Conservation (phyloP, 2,888 invertebrate genomes). For the Drosophila melanocephala region DNA sequence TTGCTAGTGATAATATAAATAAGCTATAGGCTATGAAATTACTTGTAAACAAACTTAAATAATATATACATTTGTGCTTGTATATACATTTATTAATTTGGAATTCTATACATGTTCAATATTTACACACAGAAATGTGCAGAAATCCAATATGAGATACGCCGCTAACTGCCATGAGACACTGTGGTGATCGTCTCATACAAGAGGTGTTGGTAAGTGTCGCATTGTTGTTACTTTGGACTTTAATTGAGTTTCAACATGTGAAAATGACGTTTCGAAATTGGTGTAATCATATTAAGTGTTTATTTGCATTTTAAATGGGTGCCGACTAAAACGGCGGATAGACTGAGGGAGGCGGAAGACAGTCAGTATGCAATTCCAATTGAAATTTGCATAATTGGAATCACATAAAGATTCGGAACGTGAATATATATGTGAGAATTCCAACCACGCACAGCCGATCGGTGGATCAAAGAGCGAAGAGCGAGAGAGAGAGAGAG, state of each 20-base stretch:
- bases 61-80: not conserved
- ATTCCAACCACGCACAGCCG: constrained; percentile 9
- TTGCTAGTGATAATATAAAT: not conserved
- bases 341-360: not conserved
- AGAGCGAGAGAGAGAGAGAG: constrained; percentile 3
- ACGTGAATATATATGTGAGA: constrained; percentile 28
- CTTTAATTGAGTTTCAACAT: constrained; percentile 63
- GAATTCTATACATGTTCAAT: not conserved
- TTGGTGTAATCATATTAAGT: constrained; percentile 61
- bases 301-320: constrained; percentile 52
- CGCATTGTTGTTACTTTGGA: constrained; percentile 67
- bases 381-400: constrained; percentile 56
- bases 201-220: constrained; percentile 47
- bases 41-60: not conserved
- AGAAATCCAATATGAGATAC: not conserved
- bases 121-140: not conserved
- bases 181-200: constrained; percentile 38
- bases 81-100: not conserved
- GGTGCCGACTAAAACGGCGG: not conserved
- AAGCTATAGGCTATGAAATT: not conserved
- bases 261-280: constrained; percentile 65
- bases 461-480: constrained; percentile 20
- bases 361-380: constrained; percentile 25
- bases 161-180: constrained; percentile 15
- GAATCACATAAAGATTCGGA: constrained; percentile 22